Evolutionary conservation across 2,113 vertebrate species (phyloP).

Genomic region (Rhinogobius similis): DNA sequence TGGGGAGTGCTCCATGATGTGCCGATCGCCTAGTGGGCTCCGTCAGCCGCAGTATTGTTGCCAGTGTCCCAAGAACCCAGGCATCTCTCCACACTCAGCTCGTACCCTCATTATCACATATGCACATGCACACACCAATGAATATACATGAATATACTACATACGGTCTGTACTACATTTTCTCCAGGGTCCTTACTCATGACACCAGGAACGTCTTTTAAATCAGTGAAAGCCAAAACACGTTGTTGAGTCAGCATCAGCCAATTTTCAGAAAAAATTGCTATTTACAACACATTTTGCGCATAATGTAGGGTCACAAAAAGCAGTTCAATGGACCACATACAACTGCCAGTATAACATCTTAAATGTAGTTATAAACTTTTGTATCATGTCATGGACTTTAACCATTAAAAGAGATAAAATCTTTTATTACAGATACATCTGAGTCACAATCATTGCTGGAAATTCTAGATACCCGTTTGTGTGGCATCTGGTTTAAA

Average conservation of each 20-base stretch:
- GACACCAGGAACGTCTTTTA: neutral
- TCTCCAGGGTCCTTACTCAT: neutral
- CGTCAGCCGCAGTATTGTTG: constrained; percentile 67
- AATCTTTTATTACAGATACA: no score
- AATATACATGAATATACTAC: neutral
- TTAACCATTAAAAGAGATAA: no score
- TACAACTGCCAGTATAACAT: no score
- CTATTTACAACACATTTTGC: neutral
- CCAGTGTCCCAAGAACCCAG: constrained; percentile 46
- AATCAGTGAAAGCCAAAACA: neutral
- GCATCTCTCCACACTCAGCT: neutral
- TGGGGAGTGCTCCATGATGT: constrained; percentile 49
- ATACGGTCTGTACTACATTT: neutral
- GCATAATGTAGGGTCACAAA: neutral
- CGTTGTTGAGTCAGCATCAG: neutral
- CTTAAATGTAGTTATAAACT: no score
- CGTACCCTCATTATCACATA: constrained; percentile 14
- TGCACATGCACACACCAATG: neutral
- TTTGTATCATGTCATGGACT: no score
- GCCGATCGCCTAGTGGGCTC: constrained; percentile 62
- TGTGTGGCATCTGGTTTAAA: neutral
- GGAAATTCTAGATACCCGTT: no score
- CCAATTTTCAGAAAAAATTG: neutral
- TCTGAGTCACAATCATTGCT: no score
- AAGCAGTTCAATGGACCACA: neutral